Percentiles rank a stretch among this genome's conserved stretches.
Evolutionary conservation across 1,140 invertebrate genomes (phyloP).

Genomic region (Scaptodrosophila lebanonensis): DNA sequence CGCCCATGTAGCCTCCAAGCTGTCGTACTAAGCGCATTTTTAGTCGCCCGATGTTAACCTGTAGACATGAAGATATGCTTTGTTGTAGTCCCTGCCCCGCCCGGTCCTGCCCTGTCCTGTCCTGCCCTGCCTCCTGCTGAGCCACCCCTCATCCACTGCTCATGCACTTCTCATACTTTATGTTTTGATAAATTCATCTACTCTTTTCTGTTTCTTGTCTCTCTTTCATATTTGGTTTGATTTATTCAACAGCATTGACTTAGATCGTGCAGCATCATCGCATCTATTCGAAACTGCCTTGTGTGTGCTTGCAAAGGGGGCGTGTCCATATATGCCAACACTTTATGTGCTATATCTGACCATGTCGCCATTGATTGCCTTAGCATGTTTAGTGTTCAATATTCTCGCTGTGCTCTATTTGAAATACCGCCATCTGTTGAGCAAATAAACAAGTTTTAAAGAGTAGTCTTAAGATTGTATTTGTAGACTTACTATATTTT

Average conservation of each 20-base stretch:
- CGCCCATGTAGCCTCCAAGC: too few relatives aligned
- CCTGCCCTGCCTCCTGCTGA: too few relatives aligned
- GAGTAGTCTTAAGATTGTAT: slow-evolving; percentile 1
- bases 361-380: slow-evolving; percentile 66
- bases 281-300: slow-evolving; percentile 37
- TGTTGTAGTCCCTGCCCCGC: too few relatives aligned
- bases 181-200: slow-evolving; percentile 5
- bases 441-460: slow-evolving; percentile 18
- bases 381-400: slow-evolving; percentile 72
- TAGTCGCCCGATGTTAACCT: too few relatives aligned
- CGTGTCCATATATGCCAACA: slow-evolving; percentile 69
- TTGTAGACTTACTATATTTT: too few relatives aligned
- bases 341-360: slow-evolving; percentile 71
- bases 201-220: slow-evolving; percentile 32
- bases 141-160: too few relatives aligned
- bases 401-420: slow-evolving; percentile 65
- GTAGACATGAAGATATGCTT: too few relatives aligned
- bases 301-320: slow-evolving; percentile 60
- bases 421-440: slow-evolving; percentile 61
- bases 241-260: slow-evolving; percentile 47
- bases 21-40: too few relatives aligned
- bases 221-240: slow-evolving; percentile 25
- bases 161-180: too few relatives aligned
- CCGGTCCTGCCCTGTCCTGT: too few relatives aligned
- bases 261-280: slow-evolving; percentile 30